Percentiles rank a stretch among this genome's conserved stretches.
Evolutionary conservation across 1,140 invertebrate genomes (phyloP).

Genomic region (Ruditapes philippinarum): DNA sequence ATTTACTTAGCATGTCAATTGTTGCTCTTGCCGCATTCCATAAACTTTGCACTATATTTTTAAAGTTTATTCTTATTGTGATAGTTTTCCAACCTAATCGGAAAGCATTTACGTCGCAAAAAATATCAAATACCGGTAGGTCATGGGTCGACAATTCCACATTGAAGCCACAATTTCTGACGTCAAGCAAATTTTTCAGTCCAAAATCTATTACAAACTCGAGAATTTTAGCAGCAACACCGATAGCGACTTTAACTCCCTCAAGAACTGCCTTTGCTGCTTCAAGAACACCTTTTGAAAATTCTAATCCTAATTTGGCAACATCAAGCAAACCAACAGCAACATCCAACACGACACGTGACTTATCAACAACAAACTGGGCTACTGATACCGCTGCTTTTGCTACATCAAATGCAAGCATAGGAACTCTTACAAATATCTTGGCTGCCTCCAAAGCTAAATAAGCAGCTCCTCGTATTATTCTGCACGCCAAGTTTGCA

Average conservation of each 20-base stretch:
- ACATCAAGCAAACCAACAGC: constrained; percentile 27
- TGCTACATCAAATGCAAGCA: constrained; percentile 64
- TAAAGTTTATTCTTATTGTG: constrained; percentile 52
- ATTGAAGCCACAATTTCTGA: constrained; percentile 58
- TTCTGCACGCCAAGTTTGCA: constrained; percentile 54
- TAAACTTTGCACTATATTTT: constrained; percentile 43
- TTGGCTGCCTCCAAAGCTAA: constrained; percentile 63
- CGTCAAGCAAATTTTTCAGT: constrained; percentile 53
- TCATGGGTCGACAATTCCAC: constrained; percentile 48
- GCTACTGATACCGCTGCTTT: constrained; percentile 52
- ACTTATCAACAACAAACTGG: constrained; percentile 65
- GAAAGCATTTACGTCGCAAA: constrained; percentile 61
- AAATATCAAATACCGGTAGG: constrained; percentile 53
- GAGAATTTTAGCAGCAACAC: constrained; percentile 27
- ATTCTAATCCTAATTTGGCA: constrained; percentile 36
- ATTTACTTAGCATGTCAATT: constrained; percentile 5
- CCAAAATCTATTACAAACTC: constrained; percentile 42
- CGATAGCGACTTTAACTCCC: constrained; percentile 55
- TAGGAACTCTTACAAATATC: constrained; percentile 51
- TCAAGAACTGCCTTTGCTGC: constrained; percentile 59
- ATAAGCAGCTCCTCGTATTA: constrained; percentile 45
- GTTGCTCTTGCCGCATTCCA: constrained; percentile 61
- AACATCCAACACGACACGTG: constrained; percentile 50
- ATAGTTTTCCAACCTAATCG: constrained; percentile 31
- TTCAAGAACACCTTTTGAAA: constrained; percentile 49